Percentiles rank a stretch among this genome's conserved stretches.
phyloP scores from a whole-genome alignment of 2,888 invertebrate genomes.

The Drosophila anomalata region DNA sequence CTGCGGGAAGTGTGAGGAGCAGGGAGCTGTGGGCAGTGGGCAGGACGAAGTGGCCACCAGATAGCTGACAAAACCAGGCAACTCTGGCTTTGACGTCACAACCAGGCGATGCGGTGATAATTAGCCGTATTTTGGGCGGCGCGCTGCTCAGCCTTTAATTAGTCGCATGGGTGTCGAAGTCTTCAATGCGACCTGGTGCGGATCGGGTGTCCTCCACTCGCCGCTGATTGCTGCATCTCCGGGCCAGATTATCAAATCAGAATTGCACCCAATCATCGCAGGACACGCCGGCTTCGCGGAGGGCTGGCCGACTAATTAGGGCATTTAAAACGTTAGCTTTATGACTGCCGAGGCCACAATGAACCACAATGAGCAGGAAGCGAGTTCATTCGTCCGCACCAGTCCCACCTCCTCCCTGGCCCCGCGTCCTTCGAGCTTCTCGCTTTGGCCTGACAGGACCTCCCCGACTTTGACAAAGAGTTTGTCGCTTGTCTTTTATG shows the following conservation, averaged over 20 bases:
- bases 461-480: neutral
- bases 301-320: constrained; percentile 50
- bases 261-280: constrained; percentile 17
- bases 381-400: neutral
- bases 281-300: neutral
- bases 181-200: neutral
- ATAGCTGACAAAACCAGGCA: constrained; percentile 30
- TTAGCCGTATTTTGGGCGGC: constrained; percentile 4
- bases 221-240: neutral
- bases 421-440: neutral
- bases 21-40: neutral
- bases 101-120: constrained; percentile 25
- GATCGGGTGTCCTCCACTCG: neutral
- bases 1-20: neutral
- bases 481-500: constrained; percentile 26
- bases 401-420: neutral
- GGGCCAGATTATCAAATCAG: constrained; percentile 23
- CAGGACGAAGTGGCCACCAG: constrained; percentile 15
- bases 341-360: constrained; percentile 26
- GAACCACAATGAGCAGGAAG: constrained; percentile 33
- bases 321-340: constrained; percentile 65
- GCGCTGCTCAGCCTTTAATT: constrained; percentile 12
- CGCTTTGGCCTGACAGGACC: neutral
- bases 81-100: constrained; percentile 41
- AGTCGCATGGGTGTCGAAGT: constrained; percentile 7